phyloP scores from a whole-genome alignment of 2,888 invertebrate genomes.

The Allacma fusca region DNA sequence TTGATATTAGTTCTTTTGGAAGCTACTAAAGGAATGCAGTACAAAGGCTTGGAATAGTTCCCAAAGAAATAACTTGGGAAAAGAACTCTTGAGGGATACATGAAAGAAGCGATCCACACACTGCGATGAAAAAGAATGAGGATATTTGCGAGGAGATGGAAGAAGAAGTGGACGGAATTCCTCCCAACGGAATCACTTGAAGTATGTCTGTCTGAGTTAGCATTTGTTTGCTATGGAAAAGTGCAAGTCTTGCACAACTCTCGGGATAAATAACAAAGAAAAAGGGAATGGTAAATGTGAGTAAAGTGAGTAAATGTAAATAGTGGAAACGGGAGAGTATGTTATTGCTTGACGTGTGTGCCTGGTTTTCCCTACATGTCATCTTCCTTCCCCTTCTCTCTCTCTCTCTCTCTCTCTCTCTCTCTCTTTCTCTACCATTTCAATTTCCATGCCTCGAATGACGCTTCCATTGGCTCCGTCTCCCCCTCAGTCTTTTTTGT shows the following conservation, averaged over 20 bases:
- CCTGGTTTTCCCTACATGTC: not conserved
- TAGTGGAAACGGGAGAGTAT: not conserved
- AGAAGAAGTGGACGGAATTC: too few species aligned
- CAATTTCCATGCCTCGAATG: not conserved
- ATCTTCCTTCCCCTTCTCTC: not conserved
- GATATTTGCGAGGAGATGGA: too few species aligned
- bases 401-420: too few species aligned
- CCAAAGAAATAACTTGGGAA: not conserved
- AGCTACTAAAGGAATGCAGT: too few species aligned
- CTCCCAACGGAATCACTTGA: too few species aligned
- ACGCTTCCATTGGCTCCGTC: not conserved
- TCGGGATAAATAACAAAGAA: conserved; percentile 9
- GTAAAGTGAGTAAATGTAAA: not conserved
- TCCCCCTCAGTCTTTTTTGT: not conserved
- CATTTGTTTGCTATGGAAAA: too few species aligned
- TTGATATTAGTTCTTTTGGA: too few species aligned
- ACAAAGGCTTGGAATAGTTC: too few species aligned
- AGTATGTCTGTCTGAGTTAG: not conserved
- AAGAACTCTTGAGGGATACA: conserved; percentile 2
- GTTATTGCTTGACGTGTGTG: too few species aligned
- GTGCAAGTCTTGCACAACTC: not conserved
- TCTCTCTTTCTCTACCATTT: not conserved
- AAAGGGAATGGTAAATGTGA: conserved; percentile 19
- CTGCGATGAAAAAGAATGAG: too few species aligned
- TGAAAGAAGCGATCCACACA: too few species aligned